These are phyloP conservation scores for Halcyon leucocephala DNA, from an alignment of 2,797 vertebrate species.

Conservation along the genomic window DNA sequence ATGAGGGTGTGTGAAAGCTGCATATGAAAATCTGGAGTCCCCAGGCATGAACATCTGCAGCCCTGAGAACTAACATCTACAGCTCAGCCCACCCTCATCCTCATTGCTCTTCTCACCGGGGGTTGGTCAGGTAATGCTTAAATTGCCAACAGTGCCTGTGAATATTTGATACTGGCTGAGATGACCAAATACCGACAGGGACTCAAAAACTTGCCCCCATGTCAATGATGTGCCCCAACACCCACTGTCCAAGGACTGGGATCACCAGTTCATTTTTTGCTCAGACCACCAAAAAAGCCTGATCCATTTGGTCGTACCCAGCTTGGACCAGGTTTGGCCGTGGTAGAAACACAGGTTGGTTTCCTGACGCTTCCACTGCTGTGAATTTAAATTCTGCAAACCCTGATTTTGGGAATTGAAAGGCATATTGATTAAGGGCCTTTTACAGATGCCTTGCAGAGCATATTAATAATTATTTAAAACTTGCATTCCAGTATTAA, in stretches of 20 bases:
- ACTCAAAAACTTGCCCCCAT: not conserved
- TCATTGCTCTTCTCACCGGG: not conserved
- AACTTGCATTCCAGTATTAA: constrained; percentile 29
- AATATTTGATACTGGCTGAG: not conserved
- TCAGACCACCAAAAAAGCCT: not conserved
- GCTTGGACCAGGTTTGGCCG: not conserved
- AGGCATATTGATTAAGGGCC: not conserved
- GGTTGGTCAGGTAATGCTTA: not conserved
- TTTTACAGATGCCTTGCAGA: constrained; percentile 37
- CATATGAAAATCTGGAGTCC: not conserved
- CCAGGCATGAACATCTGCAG: not conserved
- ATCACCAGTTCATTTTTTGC: not conserved
- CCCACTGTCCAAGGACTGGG: rapidly evolving
- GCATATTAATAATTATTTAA: constrained; percentile 62
- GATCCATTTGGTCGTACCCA: not conserved
- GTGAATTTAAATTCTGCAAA: constrained; percentile 34
- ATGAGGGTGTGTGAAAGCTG: not conserved
- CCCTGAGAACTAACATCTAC: not conserved
- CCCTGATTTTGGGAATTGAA: not conserved
- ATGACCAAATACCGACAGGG: not conserved
- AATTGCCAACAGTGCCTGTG: not conserved
- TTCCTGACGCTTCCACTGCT: not conserved
- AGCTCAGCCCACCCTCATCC: not conserved
- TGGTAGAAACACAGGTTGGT: not conserved
- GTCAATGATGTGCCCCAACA: not conserved